Base-by-base conservation (phyloP, 2,113 vertebrate species). In the Acrocephalus arundinaceus region DNA sequence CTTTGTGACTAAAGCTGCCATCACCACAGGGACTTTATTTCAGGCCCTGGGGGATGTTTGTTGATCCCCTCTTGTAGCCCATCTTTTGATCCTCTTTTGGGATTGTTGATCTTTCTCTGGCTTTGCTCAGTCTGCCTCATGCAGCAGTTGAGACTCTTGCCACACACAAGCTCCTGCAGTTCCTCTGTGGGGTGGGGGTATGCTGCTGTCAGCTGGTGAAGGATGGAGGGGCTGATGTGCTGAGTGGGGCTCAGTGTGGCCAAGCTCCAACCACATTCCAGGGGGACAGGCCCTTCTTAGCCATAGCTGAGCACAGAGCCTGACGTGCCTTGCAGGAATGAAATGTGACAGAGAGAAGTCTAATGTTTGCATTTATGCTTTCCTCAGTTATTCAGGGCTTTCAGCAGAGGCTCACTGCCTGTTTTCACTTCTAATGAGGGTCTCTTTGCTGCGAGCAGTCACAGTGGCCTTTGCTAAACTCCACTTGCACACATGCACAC, bases 311-410 rank as follows among this genome's bases (percentile, higher is more conserved):
- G 78, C 41, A 43, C 2, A 0, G 58, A 66, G 59, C 37, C 62
- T 73, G 66, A 89, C 0, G 1, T 28, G 43, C 48, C 63, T 89
- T 51, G 54, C 51, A 74, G 65, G 93, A 74, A 93, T 76, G 67
- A 73, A 89, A 74, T 52, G 66, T 83, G 93, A 63, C 87, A 76
- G 82, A 55, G 75, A 65, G 49, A 75, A 89, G 37, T 75, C 48
- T 86, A 35, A 81, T 84, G 88, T 91, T 96, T 94, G 90, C 72
- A 45, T 90, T 94, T 90, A 30, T 63, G 65, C 68, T 80, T 55
- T 94, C 63, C 82, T 95, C 90, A 95, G 52, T 96, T 96, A 95
- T 94, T 96, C 57, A 83, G 83, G 52, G 92, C 82, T 93, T 94
- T 96, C 92, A 88, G 85, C 76, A 83, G 71, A 77, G 82, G 48